Evolutionary conservation across 2,888 invertebrate genomes (phyloP).

Genomic region (Protonemura montana): DNA sequence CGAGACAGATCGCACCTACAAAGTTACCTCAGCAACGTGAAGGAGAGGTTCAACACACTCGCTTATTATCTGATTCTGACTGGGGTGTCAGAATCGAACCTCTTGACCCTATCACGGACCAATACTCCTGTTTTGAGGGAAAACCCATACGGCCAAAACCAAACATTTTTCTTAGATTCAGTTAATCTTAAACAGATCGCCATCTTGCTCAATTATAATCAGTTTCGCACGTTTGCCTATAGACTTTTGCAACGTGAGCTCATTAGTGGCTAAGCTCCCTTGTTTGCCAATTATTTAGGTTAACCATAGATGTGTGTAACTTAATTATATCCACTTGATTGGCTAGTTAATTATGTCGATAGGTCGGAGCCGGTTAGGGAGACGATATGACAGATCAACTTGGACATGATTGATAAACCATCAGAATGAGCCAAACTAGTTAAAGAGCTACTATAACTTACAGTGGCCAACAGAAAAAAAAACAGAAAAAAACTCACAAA

Average conservation of each 20-base stretch:
- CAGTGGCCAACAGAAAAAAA: background rate
- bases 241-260: background rate
- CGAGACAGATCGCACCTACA: too few relatives aligned
- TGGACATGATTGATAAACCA: slow-evolving; percentile 36
- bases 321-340: slow-evolving; percentile 23
- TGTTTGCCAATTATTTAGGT: slow-evolving; percentile 27
- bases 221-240: background rate
- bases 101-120: background rate
- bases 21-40: too few relatives aligned
- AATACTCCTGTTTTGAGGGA: background rate
- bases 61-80: background rate
- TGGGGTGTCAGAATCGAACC: background rate
- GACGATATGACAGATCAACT: slow-evolving; percentile 1
- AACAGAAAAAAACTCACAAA: slow-evolving; percentile 18
- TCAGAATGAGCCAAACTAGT: slow-evolving; percentile 29
- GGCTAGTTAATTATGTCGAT: slow-evolving; percentile 25
- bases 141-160: background rate
- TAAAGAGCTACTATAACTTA: slow-evolving; percentile 33
- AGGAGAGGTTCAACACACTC: too few relatives aligned
- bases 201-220: background rate
- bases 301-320: slow-evolving; percentile 15
- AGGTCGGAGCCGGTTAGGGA: background rate
- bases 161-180: background rate
- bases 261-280: slow-evolving; percentile 12
- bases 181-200: background rate